A percentile compares a stretch with the other conserved stretches of the same genome.
These are phyloP conservation scores for Neoascia interrupta DNA, from an alignment of 2,888 invertebrate genomes.

Conservation along the genomic window DNA sequence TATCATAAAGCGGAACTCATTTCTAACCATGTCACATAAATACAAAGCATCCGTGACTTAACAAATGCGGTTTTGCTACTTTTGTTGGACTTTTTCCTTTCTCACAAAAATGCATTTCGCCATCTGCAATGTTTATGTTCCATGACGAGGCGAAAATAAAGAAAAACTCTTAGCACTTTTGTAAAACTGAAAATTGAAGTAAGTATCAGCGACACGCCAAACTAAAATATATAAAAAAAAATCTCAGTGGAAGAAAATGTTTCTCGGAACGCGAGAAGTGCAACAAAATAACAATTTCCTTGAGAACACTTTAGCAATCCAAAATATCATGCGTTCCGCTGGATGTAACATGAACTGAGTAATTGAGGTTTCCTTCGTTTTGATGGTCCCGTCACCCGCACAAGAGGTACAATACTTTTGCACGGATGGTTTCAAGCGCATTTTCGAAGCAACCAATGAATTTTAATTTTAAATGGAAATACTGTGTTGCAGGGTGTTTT, in stretches of 20 bases:
- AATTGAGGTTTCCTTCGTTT: neutral
- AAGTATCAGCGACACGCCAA: neutral
- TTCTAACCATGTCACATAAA: no score
- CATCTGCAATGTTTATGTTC: constrained; percentile 38
- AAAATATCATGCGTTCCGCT: constrained; percentile 11
- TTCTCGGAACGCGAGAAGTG: neutral
- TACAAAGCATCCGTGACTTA: no score
- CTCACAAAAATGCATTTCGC: neutral
- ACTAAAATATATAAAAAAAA: no score
- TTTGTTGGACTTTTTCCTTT: no score
- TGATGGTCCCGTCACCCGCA: no score
- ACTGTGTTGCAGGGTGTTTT: neutral
- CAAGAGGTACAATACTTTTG: no score
- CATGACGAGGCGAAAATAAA: constrained; percentile 10
- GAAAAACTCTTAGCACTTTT: constrained; percentile 7
- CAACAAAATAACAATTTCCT: constrained; percentile 31
- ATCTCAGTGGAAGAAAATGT: neutral
- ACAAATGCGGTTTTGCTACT: no score
- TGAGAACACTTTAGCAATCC: neutral
- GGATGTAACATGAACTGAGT: constrained; percentile 10
- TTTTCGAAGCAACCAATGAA: neutral
- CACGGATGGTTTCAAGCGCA: neutral
- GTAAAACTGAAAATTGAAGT: neutral
- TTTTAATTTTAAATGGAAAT: constrained; percentile 4
- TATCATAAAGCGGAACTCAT: no score